These are phyloP conservation scores for Pycnomerus fuliginosus DNA, from an alignment of 2,888 invertebrate species.

Conservation along the genomic window DNA sequence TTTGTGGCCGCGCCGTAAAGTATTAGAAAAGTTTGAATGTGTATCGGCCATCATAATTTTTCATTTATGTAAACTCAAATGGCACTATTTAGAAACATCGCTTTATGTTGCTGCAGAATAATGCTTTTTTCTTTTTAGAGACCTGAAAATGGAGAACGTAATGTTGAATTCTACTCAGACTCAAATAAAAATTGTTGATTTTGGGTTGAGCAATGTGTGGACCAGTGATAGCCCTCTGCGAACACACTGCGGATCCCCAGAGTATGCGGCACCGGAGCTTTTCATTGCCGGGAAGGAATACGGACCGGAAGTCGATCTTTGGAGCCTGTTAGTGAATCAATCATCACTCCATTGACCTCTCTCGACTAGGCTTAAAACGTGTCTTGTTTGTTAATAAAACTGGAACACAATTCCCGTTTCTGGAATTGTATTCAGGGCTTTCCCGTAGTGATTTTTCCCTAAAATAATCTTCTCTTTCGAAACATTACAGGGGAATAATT, in stretches of 20 bases:
- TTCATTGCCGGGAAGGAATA: slow-evolving; percentile 68
- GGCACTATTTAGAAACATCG: no score
- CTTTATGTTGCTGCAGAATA: neutral
- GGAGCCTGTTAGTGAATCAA: slow-evolving; percentile 57
- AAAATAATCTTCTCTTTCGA: neutral
- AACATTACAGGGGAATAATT: slow-evolving; percentile 64
- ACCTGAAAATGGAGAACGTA: slow-evolving; percentile 79
- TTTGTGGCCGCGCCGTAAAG: slow-evolving; percentile 12
- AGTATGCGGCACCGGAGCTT: slow-evolving; percentile 78
- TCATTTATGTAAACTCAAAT: no score
- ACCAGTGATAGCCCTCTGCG: slow-evolving; percentile 60
- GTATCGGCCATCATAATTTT: no score
- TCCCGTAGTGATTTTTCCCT: neutral
- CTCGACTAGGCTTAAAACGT: slow-evolving; percentile 23
- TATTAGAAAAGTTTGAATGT: no score
- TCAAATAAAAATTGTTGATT: slow-evolving; percentile 74
- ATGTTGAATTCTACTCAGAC: slow-evolving; percentile 68
- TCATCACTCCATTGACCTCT: slow-evolving; percentile 18
- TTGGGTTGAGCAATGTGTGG: slow-evolving; percentile 73
- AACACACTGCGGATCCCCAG: slow-evolving; percentile 77
- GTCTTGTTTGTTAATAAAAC: no score
- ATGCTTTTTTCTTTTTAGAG: slow-evolving; percentile 62
- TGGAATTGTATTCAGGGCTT: neutral
- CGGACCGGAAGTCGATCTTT: slow-evolving; percentile 75
- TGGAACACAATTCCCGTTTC: slow-evolving; percentile 6